phyloP scores from a whole-genome alignment of 2,797 vertebrate species.

The Meriones psammophilus region DNA sequence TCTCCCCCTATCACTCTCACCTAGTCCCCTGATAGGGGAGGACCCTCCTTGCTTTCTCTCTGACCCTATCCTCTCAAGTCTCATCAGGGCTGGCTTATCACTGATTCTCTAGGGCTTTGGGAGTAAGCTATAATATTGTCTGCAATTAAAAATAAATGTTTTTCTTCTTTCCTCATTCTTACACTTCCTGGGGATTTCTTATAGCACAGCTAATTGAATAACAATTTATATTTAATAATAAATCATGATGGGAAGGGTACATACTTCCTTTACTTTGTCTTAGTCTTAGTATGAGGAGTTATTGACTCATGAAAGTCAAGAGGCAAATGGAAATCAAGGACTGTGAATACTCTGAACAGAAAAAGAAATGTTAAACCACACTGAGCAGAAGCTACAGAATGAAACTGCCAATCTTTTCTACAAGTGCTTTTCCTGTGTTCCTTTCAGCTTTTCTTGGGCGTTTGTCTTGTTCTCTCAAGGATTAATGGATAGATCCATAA shows the following conservation, averaged over 20 bases:
- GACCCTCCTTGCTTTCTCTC: no score
- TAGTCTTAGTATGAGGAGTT: neutral
- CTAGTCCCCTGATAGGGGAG: no score
- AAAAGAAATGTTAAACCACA: neutral
- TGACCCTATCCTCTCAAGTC: no score
- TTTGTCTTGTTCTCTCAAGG: neutral
- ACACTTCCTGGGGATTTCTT: neutral
- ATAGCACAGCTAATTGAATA: neutral
- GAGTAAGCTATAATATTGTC: neutral
- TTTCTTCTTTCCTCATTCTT: neutral
- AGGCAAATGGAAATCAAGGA: neutral
- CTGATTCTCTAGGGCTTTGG: neutral
- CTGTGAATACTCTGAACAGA: neutral
- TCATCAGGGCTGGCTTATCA: neutral
- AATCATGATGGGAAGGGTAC: neutral
- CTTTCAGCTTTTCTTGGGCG: neutral
- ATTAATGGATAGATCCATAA: neutral
- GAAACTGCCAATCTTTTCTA: neutral
- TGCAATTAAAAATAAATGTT: neutral
- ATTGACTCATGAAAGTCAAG: neutral
- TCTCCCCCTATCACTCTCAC: no score
- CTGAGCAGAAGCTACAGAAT: neutral
- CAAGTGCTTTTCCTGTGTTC: neutral
- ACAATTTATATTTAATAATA: neutral
- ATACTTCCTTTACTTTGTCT: neutral